These are phyloP conservation scores for Holothuria leucospilota DNA, from an alignment of 53 echinoderm and acorn worm species.

Conservation along the genomic window DNA sequence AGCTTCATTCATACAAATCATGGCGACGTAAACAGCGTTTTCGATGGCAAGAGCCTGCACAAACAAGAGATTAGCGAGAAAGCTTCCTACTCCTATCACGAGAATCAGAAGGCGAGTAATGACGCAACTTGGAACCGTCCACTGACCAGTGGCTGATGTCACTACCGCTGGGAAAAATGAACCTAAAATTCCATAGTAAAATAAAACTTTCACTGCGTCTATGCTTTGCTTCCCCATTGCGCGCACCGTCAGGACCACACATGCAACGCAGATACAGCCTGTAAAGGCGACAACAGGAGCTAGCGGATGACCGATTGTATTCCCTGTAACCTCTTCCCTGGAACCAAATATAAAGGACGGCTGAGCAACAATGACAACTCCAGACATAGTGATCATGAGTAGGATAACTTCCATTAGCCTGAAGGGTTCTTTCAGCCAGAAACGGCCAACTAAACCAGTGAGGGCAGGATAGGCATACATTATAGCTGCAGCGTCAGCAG, in stretches of 20 bases:
- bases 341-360: slow-evolving; percentile 30
- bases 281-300: slow-evolving; percentile 21
- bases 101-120: background rate
- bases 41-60: slow-evolving; percentile 25
- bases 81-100: background rate
- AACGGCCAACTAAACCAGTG: slow-evolving; percentile 13
- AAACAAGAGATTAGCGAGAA: slow-evolving; percentile 10
- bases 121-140: slow-evolving; percentile 5
- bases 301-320: background rate
- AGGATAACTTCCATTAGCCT: background rate
- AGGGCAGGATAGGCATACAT: slow-evolving; percentile 26
- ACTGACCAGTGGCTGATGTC: background rate
- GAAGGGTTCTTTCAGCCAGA: slow-evolving; percentile 32
- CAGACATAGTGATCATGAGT: background rate
- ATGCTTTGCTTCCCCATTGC: slow-evolving; percentile 24
- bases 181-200: slow-evolving; percentile 8
- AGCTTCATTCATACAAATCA: slow-evolving; percentile 24
- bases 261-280: background rate
- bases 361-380: slow-evolving; percentile 15
- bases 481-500: slow-evolving; percentile 29
- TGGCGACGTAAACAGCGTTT: slow-evolving; percentile 24
- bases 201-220: slow-evolving; percentile 16
- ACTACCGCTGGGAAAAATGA: background rate
- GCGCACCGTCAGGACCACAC: slow-evolving; percentile 3
- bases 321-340: background rate